Evolutionary conservation across 1,140 invertebrate species (phyloP), one percentile per base, ranked within the genome.

Genomic region (Halesus radiatus): DNA sequence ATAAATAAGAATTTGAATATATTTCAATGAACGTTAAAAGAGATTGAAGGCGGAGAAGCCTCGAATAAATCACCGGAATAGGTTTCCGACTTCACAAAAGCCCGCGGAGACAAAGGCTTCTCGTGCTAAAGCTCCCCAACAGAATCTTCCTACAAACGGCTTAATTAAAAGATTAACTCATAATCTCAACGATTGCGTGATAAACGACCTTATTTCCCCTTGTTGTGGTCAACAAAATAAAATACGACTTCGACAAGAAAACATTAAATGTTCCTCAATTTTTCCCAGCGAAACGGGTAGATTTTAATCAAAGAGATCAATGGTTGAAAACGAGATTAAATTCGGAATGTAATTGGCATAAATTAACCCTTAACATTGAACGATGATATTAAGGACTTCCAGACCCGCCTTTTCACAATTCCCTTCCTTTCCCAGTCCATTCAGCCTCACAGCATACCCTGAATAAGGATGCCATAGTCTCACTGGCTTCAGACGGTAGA

Each of bases 141-240:
- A 4, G 15, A 72, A 72, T 72, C 68, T 52, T 68, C 45, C 37
- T 26, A 20, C 16, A 32, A 68, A 68, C 8, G 26, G 29, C 16
- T 68, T 68, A 37, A 68, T 68, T 68, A n/a, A 68, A 37, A 37
- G 26, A 68, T 68, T 8, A 68, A 68, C 64, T 23, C 23, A 20
- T 18, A 50, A 68, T 37, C 64, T 37, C 16, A 68, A 45, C 13
- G 32, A 37, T 68, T 3, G 29, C 20, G 64, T 37, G 64, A 68
- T 37, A 68, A 45, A 68, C n/a, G 20, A 32, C 32, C 23, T 26
- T 32, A 64, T 26, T 32, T 64, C 16, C 54, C 23, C 8, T 29
- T 64, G 22, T 32, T 64, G 22, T 29, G 8, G 26, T 64, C 16
- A 29, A 29, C 10, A 0, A 56, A 8, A 64, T 29, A 26, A 64